Conservation (phyloP, 2,113 vertebrate genomes). For the Glareola pratincola region DNA sequence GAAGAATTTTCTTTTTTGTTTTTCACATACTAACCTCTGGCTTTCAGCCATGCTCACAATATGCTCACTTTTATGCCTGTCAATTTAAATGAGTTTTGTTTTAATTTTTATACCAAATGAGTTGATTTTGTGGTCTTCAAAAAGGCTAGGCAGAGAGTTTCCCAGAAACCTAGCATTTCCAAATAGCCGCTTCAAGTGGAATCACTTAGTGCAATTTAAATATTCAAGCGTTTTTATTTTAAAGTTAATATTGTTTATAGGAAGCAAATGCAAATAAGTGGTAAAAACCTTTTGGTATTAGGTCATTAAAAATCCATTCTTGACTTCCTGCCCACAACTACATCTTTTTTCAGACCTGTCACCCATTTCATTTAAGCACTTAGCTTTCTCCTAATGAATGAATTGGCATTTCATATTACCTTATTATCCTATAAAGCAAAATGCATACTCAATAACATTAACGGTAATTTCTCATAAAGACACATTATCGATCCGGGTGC, state of each 20-base stretch:
- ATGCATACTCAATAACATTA: slow-evolving; percentile 97
- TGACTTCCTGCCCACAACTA: slow-evolving; percentile 81
- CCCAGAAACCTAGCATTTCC: neutral
- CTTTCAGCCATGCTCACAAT: neutral
- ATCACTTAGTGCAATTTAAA: slow-evolving; percentile 49
- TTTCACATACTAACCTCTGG: neutral
- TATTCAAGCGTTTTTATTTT: slow-evolving; percentile 54
- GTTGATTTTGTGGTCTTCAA: neutral
- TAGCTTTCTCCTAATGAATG: slow-evolving; percentile 88
- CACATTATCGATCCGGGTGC: slow-evolving; percentile 93
- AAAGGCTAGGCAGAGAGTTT: slow-evolving; percentile 13
- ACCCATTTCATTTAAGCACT: slow-evolving; percentile 77
- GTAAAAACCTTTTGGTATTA: slow-evolving; percentile 60
- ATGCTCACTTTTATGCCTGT: neutral
- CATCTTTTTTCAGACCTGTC: slow-evolving; percentile 85
- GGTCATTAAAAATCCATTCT: slow-evolving; percentile 81
- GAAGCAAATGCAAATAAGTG: slow-evolving; percentile 65
- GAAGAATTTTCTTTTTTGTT: neutral
- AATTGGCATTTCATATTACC: slow-evolving; percentile 98
- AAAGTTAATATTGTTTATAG: slow-evolving; percentile 57
- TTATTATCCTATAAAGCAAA: slow-evolving; percentile 90
- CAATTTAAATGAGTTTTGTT: neutral
- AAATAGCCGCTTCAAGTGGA: slow-evolving; percentile 6
- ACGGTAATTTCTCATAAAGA: slow-evolving; percentile 97
- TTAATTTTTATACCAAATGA: slow-evolving; percentile 10